These are phyloP conservation scores for Pasiphila rectangulata DNA, from an alignment of 2,888 invertebrate species.

Conservation along the genomic window DNA sequence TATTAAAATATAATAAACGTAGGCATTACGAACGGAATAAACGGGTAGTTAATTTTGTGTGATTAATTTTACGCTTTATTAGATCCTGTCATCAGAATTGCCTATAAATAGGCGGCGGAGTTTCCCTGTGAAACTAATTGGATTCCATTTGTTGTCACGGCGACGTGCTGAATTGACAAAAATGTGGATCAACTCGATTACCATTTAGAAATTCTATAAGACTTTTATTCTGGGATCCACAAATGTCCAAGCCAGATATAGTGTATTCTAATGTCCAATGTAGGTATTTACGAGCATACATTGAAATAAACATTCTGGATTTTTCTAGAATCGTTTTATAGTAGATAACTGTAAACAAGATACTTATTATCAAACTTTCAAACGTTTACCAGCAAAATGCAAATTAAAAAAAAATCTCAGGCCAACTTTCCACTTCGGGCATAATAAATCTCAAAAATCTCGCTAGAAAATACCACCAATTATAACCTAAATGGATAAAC, in stretches of 20 bases:
- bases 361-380: too few relatives aligned
- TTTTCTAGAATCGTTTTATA: too few relatives aligned
- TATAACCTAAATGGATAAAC: too few relatives aligned
- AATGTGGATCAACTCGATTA: constrained; percentile 1
- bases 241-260: background rate
- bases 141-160: constrained; percentile 12
- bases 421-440: too few relatives aligned
- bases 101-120: constrained; percentile 16
- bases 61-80: constrained; percentile 24
- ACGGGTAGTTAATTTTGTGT: constrained; percentile 13
- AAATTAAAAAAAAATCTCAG: too few relatives aligned
- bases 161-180: constrained; percentile 8
- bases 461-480: too few relatives aligned
- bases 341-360: too few relatives aligned
- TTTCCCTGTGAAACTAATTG: constrained; percentile 18
- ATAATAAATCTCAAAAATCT: too few relatives aligned
- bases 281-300: too few relatives aligned
- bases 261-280: too few relatives aligned
- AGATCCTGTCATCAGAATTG: constrained; percentile 18
- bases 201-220: background rate
- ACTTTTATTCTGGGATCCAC: constrained; percentile 1
- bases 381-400: too few relatives aligned
- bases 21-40: constrained; percentile 9
- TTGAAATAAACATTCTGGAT: too few relatives aligned
- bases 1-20: constrained; percentile 17